phyloP scores from a whole-genome alignment of 1,140 invertebrate species.

The Chymomyza costata region DNA sequence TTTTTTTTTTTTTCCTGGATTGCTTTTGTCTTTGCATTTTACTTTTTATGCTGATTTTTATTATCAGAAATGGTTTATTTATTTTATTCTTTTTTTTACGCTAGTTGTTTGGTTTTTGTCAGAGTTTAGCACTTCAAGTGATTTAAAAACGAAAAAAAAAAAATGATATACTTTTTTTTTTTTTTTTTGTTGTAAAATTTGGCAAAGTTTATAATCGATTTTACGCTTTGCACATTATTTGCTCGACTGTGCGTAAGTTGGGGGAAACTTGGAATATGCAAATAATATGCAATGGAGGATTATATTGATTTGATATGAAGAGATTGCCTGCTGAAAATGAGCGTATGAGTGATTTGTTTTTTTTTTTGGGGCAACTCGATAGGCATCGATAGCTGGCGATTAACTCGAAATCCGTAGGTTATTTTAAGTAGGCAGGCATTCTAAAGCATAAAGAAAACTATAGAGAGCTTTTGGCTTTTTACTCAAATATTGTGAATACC shows the following conservation, averaged over 20 bases:
- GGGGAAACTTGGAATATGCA: too few species aligned
- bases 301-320: too few species aligned
- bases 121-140: slow-evolving; percentile 29
- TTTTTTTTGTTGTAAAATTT: slow-evolving; percentile 18
- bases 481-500: too few species aligned
- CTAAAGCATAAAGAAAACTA: too few species aligned
- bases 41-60: slow-evolving; percentile 37
- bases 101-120: slow-evolving; percentile 1
- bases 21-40: slow-evolving; percentile 31
- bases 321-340: not conserved
- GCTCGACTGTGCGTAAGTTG: slow-evolving; percentile 3
- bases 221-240: slow-evolving; percentile 40
- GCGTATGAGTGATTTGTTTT: not conserved
- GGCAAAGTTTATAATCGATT: slow-evolving; percentile 45
- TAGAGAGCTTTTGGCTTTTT: too few species aligned
- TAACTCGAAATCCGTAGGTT: too few species aligned
- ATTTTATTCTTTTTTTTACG: slow-evolving; percentile 7
- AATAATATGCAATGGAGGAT: too few species aligned
- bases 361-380: too few species aligned
- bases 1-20: slow-evolving; percentile 12
- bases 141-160: too few species aligned
- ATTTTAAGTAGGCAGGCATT: too few species aligned
- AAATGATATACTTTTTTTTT: slow-evolving; percentile 34
- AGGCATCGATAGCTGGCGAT: too few species aligned
- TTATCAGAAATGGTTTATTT: slow-evolving; percentile 28